Conservation (phyloP, 1,140 invertebrate genomes). For the Octopus sinensis region DNA sequence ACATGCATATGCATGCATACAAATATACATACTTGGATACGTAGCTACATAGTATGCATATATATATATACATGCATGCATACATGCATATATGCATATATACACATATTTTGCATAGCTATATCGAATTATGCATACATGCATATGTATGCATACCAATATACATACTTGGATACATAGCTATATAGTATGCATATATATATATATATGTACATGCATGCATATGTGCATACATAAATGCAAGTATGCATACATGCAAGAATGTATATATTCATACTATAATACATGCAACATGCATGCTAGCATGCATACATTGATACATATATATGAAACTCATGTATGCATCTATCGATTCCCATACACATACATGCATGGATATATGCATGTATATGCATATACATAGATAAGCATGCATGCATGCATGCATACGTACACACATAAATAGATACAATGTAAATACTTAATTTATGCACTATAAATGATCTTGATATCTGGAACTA, state of each 20-base stretch:
- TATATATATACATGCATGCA: no score
- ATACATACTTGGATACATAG: not conserved
- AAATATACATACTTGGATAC: no score
- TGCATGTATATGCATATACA: not conserved
- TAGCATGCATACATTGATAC: not conserved
- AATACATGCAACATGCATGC: not conserved
- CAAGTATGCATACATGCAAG: not conserved
- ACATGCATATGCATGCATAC: no score
- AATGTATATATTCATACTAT: not conserved
- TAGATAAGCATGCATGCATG: not conserved
- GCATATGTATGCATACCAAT: no score
- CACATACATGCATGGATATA: not conserved
- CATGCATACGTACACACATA: not conserved
- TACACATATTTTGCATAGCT: no score
- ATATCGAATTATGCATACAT: no score
- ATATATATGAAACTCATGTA: constrained; percentile 1
- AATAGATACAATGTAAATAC: not conserved
- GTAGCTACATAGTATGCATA: no score
- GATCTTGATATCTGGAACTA: no score
- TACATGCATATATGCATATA: no score
- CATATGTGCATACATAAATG: not conserved
- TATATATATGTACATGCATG: not conserved
- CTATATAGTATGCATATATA: not conserved
- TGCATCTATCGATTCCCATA: not conserved
- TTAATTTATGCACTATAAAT: no score